Conservation (phyloP, 2,797 vertebrate genomes). For the Gallinago solitaria region DNA sequence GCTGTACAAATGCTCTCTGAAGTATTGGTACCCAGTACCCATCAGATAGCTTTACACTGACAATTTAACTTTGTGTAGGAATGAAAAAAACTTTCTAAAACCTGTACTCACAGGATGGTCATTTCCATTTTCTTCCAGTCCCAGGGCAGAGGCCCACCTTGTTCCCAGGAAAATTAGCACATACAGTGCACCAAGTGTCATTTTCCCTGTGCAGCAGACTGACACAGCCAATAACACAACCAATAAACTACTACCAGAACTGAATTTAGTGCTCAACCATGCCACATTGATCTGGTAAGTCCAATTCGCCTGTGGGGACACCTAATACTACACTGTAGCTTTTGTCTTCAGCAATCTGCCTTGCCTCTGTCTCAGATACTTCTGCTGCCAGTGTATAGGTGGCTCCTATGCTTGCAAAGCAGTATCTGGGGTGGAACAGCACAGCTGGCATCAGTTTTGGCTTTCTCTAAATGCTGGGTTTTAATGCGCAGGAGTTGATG, state of each 20-base stretch:
- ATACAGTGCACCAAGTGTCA: neutral
- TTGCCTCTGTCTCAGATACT: neutral
- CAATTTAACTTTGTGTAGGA: neutral
- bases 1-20: neutral
- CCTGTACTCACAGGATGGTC: neutral
- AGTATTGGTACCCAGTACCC: neutral
- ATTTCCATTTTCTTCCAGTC: neutral
- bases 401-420: neutral
- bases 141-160: neutral
- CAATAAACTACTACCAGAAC: neutral
- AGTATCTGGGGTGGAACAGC: neutral
- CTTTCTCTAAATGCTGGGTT: neutral
- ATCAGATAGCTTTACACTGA: neutral
- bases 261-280: neutral
- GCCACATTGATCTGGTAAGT: neutral
- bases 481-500: neutral
- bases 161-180: neutral
- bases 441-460: neutral
- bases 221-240: neutral
- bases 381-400: neutral
- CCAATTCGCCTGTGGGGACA: neutral
- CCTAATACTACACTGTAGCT: neutral
- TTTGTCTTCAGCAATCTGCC: neutral
- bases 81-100: neutral
- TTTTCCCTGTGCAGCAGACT: neutral